Evolutionary conservation across 2,888 invertebrate genomes (phyloP), one percentile per base, ranked within the genome.

Genomic region (Volucella inflata): DNA sequence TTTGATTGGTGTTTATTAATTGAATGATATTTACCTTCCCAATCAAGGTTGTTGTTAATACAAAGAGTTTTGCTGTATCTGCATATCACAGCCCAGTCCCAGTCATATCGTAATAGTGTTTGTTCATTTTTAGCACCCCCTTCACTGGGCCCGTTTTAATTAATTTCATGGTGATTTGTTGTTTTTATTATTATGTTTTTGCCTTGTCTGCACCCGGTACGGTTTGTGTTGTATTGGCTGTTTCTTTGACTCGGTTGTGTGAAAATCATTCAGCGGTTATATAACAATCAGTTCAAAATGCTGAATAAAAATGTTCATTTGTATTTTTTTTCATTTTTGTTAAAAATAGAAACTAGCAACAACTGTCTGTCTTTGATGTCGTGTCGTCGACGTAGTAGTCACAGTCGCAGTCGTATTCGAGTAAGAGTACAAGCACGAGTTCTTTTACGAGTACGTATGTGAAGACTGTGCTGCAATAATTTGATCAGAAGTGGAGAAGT

Each of bases 281-380:
- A 65, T 84, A 84, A 84, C 67, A 71, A 79, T 55, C 76, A 60
- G 65, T 80, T 65, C 6, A 46, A 84, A 80, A 70, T 59, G 64
- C 42, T 71, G 44, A 65, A 60, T 71, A 70, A 46, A 65, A 84
- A 30, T 30, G 6, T 30, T 30, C 30, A 30, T 30, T 30, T 30
- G 30, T 6, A 2, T 21, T 3, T 30, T 48, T 44, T 59, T 53
- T 59, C 64, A 68, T 79, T 14, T 38, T 30, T 59, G 75, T 75
- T 71, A 67, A 84, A 78, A 80, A 65, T 70, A 75, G 80, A 80
- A 78, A 70, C 53, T 14, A 3, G 30, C 30, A 36, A 11, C n/a
- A 2, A 14, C 11, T n/a, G n/a, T 14, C n/a, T 30, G 6, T 3
- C 4, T 42, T 48, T 55, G 36, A 42, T 64, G 64, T 62, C 8